Conservation (phyloP, 2,797 vertebrate genomes). For the Pseudocheirus occidentalis region DNA sequence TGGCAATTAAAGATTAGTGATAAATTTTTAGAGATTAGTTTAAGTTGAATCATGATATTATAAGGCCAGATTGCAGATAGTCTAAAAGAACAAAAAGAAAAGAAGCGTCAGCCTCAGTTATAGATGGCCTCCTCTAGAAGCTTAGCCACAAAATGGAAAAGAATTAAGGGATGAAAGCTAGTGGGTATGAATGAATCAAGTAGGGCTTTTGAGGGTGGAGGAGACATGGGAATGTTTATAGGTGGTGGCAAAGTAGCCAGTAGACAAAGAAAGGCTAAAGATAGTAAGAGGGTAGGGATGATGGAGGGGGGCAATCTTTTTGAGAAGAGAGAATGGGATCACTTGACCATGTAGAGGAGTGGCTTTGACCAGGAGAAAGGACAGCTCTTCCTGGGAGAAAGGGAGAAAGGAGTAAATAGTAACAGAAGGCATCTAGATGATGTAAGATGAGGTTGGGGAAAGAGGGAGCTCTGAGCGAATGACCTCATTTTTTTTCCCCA, state of each 20-base stretch:
- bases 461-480: background rate
- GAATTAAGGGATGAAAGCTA: background rate
- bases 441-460: background rate
- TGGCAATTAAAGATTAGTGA: background rate
- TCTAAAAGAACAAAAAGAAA: background rate
- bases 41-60: background rate
- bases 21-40: background rate
- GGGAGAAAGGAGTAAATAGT: background rate
- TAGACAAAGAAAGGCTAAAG: background rate
- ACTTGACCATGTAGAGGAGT: background rate
- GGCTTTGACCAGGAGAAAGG: background rate
- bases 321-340: background rate
- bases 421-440: background rate
- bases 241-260: background rate
- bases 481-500: background rate
- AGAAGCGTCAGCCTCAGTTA: background rate
- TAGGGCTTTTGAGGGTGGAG: background rate
- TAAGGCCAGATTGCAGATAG: background rate
- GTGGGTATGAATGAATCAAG: background rate
- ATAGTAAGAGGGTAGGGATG: background rate
- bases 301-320: background rate
- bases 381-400: background rate
- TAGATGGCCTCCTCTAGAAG: background rate
- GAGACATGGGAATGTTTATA: background rate
- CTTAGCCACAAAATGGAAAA: background rate